These are phyloP conservation scores for Calosoma granatense DNA, from an alignment of 1,140 invertebrate species.

Conservation along the genomic window DNA sequence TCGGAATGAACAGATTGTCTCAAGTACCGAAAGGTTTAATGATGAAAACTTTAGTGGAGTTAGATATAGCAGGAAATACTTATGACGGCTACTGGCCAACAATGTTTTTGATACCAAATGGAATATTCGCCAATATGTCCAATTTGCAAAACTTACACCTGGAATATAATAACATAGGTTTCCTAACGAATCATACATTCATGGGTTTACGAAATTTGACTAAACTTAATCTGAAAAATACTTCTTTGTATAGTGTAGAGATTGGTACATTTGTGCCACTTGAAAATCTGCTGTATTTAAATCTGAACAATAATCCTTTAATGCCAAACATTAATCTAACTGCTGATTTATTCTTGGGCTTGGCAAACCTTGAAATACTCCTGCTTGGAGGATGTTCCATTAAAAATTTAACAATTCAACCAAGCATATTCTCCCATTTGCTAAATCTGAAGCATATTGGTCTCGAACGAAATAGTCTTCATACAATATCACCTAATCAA, in stretches of 20 bases:
- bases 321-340: conserved; percentile 27
- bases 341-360: conserved; percentile 34
- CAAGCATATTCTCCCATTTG: conserved; percentile 40
- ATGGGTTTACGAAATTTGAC: conserved; percentile 35
- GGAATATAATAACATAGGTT: conserved; percentile 38
- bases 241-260: conserved; percentile 38
- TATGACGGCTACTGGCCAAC: conserved; percentile 30
- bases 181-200: conserved; percentile 38
- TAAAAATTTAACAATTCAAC: conserved; percentile 29
- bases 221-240: conserved; percentile 39
- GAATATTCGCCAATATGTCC: conserved; percentile 24
- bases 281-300: conserved; percentile 36
- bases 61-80: conserved; percentile 41
- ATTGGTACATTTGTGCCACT: conserved; percentile 34
- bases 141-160: conserved; percentile 26
- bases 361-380: conserved; percentile 39
- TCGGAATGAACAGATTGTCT: conserved; percentile 40
- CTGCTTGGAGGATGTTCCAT: conserved; percentile 40
- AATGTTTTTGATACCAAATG: conserved; percentile 35
- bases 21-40: conserved; percentile 36
- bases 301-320: conserved; percentile 42
- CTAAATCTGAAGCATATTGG: conserved; percentile 38
- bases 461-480: conserved; percentile 38
- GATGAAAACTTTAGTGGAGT: conserved; percentile 33
- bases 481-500: conserved; percentile 32